Evolutionary conservation across 2,113 vertebrate species (phyloP).

Genomic region (Brevimyrus niger): DNA sequence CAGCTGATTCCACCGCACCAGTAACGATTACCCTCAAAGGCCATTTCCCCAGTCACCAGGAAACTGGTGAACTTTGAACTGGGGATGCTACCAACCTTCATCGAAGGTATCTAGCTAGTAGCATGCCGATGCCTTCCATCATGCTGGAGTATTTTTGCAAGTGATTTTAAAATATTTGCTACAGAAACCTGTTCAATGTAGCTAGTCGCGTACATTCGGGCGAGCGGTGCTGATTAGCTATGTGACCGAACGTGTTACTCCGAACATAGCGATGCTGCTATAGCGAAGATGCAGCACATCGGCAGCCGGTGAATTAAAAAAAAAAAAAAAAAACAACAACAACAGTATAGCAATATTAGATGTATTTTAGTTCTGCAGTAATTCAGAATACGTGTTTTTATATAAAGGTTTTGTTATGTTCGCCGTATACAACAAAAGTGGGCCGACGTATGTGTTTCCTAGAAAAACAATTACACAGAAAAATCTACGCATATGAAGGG

Average conservation of each 20-base stretch:
- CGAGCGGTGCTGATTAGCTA: neutral
- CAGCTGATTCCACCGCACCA: constrained; percentile 24
- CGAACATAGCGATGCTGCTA: neutral
- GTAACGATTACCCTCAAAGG: constrained; percentile 17
- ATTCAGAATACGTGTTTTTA: neutral
- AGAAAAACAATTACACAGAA: neutral
- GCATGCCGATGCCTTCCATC: neutral
- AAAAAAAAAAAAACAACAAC: no score
- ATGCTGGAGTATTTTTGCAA: neutral
- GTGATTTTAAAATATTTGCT: neutral
- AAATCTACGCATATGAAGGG: neutral
- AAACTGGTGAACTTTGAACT: constrained; percentile 11
- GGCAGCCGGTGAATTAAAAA: neutral
- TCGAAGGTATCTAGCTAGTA: neutral
- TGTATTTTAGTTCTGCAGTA: neutral
- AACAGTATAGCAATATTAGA: neutral
- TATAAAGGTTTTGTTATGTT: neutral
- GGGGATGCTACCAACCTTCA: neutral
- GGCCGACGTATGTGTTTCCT: neutral
- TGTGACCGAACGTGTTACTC: neutral
- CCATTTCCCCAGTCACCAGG: neutral
- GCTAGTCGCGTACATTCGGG: neutral
- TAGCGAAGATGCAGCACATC: neutral
- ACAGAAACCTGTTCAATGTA: neutral
- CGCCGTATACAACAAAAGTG: neutral